Percentiles rank a stretch among this genome's conserved stretches.
Evolutionary conservation across 2,888 invertebrate genomes (phyloP).

Genomic region (Psylliodes chrysocephalus): DNA sequence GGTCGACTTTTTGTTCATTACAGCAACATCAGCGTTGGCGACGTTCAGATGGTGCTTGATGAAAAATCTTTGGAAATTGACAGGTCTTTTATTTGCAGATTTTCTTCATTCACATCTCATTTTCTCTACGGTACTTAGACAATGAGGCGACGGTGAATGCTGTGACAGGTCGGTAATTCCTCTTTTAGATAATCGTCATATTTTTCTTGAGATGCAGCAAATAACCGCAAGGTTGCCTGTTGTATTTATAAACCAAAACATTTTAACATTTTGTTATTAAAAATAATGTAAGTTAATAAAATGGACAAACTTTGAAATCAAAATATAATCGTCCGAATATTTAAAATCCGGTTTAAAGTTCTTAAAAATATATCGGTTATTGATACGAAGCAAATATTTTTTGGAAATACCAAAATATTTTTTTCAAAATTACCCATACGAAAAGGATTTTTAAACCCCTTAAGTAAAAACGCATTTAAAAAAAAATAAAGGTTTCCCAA

Average conservation of each 20-base stretch:
- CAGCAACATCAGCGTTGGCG: conserved; percentile 58
- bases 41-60: conserved; percentile 63
- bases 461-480: no score
- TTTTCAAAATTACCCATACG: no score
- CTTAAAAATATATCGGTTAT: no score
- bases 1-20: conserved; percentile 64
- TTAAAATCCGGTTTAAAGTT: no score
- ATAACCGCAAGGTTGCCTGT: conserved; percentile 27
- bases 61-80: conserved; percentile 65
- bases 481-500: no score
- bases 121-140: conserved; percentile 61
- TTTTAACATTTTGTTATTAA: no score
- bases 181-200: conserved; percentile 35
- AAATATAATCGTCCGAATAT: no score
- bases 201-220: conserved; percentile 23
- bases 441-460: no score
- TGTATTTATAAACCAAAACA: background rate
- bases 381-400: no score
- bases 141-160: conserved; percentile 48
- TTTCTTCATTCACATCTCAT: conserved; percentile 64
- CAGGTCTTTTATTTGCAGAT: conserved; percentile 65
- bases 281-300: no score
- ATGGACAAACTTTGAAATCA: no score
- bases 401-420: no score
- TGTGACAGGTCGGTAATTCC: conserved; percentile 62